Evolutionary conservation across 2,113 vertebrate genomes (phyloP).

Genomic region (Podarcis raffonei): DNA sequence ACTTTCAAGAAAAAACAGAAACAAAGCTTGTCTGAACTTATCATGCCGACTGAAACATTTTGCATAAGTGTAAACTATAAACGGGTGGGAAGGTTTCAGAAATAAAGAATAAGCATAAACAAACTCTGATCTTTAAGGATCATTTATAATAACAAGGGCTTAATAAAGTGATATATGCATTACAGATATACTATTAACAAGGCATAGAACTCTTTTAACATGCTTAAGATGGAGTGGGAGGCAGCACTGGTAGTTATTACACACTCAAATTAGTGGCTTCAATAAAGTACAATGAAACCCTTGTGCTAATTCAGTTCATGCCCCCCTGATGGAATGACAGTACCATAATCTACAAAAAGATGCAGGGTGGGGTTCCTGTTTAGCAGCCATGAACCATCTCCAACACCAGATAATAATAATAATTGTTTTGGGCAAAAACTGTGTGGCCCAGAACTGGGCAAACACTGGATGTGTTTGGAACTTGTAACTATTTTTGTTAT

Average conservation of each 20-base stretch:
- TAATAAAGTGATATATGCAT: background rate
- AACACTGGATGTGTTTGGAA: background rate
- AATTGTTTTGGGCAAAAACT: background rate
- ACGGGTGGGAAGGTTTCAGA: conserved; percentile 53
- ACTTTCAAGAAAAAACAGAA: conserved; percentile 62
- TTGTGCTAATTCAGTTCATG: background rate
- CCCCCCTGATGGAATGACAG: no score
- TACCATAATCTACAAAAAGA: background rate
- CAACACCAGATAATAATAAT: background rate
- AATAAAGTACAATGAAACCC: background rate
- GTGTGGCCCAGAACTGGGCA: background rate
- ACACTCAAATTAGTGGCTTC: background rate
- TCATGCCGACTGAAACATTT: conserved; percentile 43
- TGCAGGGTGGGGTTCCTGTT: background rate
- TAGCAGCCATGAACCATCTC: background rate
- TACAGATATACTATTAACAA: background rate
- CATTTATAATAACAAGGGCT: background rate
- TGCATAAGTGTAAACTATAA: conserved; percentile 43
- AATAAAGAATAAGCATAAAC: conserved; percentile 43
- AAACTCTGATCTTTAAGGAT: conserved; percentile 22
- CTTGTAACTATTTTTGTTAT: background rate
- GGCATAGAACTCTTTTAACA: background rate
- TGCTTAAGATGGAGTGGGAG: background rate
- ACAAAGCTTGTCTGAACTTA: conserved; percentile 53
- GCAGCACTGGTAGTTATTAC: no score